Percentiles rank a stretch among this genome's conserved stretches.
phyloP scores from a whole-genome alignment of 2,797 vertebrate genomes.

The Tinamus major region DNA sequence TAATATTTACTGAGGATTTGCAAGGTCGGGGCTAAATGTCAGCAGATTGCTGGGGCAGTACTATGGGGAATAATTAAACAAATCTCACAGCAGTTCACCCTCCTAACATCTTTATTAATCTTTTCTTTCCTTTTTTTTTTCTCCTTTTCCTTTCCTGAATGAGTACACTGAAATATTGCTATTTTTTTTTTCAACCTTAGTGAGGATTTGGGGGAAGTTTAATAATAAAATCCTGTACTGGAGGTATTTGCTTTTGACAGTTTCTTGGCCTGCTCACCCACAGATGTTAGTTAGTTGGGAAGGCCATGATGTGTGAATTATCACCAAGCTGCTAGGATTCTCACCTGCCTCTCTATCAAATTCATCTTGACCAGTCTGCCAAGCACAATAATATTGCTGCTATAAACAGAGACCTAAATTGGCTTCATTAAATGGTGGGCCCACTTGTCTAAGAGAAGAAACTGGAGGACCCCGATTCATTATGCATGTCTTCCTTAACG shows the following conservation, averaged over 20 bases:
- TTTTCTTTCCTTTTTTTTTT: slow-evolving; percentile 62
- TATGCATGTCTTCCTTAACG: background rate
- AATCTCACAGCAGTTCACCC: slow-evolving; percentile 84
- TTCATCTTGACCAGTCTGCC: slow-evolving; percentile 72
- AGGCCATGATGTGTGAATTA: slow-evolving; percentile 78
- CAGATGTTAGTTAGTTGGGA: slow-evolving; percentile 70
- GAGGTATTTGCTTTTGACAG: slow-evolving; percentile 67
- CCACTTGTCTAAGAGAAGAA: slow-evolving; percentile 10
- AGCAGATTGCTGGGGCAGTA: slow-evolving; percentile 87
- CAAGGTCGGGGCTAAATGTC: slow-evolving; percentile 88
- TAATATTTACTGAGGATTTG: slow-evolving; percentile 90
- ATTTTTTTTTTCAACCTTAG: slow-evolving; percentile 65
- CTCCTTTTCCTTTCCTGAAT: slow-evolving; percentile 51
- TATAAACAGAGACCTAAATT: background rate
- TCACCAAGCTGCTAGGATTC: slow-evolving; percentile 68
- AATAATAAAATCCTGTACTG: slow-evolving; percentile 66
- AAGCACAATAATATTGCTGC: slow-evolving; percentile 19
- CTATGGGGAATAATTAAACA: slow-evolving; percentile 88
- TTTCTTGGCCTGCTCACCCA: slow-evolving; percentile 52
- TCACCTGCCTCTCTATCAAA: slow-evolving; percentile 76
- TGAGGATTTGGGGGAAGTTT: slow-evolving; percentile 73
- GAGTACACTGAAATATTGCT: slow-evolving; percentile 76
- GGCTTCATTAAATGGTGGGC: background rate
- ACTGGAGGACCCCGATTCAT: background rate
- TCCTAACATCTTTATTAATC: slow-evolving; percentile 87